Base-by-base conservation (phyloP, 2,113 vertebrate species). In the Phalacrocorax pelagicus region DNA sequence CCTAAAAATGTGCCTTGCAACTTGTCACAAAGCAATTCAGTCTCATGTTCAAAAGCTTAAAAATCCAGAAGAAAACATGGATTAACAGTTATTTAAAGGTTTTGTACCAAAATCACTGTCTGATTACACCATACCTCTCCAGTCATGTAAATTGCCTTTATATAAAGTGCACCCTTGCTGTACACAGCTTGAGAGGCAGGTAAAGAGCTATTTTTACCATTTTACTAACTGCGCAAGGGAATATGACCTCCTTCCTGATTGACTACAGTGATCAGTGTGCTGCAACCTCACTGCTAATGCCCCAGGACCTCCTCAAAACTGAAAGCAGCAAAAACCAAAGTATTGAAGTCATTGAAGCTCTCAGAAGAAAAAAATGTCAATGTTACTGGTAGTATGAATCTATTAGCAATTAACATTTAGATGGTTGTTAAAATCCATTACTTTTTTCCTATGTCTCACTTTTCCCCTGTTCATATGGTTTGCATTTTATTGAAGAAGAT, bases 1-100 rank as follows among this genome's bases (percentile, higher is more conserved):
- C 63, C 47, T 92, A 78, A 81, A 91, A 66, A 42, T 34, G 71
- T 96, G 74, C 92, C 92, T 96, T 97, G 82, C 80, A 86, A 59
- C 44, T 82, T 80, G 44, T 92, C 0, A 1, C 69, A 75, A 36
- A 67, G 70, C 58, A 61, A 38, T 87, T 91, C 73, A 92, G 57
- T 86, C 71, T 83, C 11, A 4, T 11, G 11, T 62, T 72, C 52
- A 38, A 46, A 58, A 66, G 20, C 40, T 49, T 88, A 29, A 69
- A 82, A 73, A 40, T 85, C 7, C 46, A 55, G 30, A 29, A 51
- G n/a, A 36, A 86, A 86, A 49, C 29, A 40, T 3, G 32, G 36
- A 72, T 80, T 32, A 55, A 52, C 21, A 77, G 30, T 63, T 55
- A 40, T 12, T 75, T 77, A 38, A 65, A 73, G 23, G 11, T 49